phyloP scores from a whole-genome alignment of 2,113 vertebrate genomes.

The Silurus asotus region DNA sequence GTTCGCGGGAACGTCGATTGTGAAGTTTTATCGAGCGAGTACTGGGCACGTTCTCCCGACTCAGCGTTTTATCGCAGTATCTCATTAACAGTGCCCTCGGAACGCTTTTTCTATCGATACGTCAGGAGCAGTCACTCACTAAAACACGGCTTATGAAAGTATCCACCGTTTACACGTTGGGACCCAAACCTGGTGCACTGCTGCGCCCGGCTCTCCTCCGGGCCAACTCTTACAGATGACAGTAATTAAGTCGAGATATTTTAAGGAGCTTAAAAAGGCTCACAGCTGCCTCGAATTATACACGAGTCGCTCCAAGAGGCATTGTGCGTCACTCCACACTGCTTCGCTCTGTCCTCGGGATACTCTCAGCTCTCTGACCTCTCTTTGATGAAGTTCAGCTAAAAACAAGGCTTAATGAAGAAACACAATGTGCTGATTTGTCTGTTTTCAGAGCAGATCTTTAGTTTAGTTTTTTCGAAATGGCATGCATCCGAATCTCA shows the following conservation, averaged over 20 bases:
- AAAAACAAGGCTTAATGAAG: background rate
- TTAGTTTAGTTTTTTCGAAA: background rate
- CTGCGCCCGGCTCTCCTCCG: background rate
- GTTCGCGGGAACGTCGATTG: background rate
- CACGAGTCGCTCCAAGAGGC: background rate
- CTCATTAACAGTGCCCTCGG: background rate
- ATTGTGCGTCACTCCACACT: background rate
- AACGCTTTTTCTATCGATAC: background rate
- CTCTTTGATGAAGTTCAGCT: background rate
- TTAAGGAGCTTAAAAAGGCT: background rate
- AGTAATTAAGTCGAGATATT: constrained; percentile 51
- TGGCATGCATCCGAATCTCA: background rate
- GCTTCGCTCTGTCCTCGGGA: constrained; percentile 18
- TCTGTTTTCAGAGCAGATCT: background rate
- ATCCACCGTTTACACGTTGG: background rate
- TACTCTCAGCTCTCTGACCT: background rate
- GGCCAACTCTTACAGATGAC: constrained; percentile 35
- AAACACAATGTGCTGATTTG: background rate
- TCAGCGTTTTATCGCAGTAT: constrained; percentile 5
- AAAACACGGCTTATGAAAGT: constrained; percentile 1
- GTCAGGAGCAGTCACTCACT: background rate
- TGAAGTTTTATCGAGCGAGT: constrained; percentile 5
- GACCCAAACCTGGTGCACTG: background rate
- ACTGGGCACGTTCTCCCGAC: background rate
- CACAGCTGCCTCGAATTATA: constrained; percentile 50